Percentiles rank a stretch among this genome's conserved stretches.
phyloP scores from a whole-genome alignment of 2,797 vertebrate genomes.

The Diplodus puntazzo region DNA sequence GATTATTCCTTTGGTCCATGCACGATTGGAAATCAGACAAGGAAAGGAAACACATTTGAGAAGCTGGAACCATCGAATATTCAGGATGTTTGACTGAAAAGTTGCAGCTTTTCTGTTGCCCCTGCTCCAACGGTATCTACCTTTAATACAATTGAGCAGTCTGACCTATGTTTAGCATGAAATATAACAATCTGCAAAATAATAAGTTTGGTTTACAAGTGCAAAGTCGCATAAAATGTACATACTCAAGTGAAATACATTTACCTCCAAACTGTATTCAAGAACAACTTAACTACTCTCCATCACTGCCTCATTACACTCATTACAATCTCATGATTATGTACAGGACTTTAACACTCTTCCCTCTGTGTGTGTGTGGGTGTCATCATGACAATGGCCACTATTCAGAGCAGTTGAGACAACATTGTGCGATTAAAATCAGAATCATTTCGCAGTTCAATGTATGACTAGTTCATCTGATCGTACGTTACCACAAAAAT shows the following conservation, averaged over 20 bases:
- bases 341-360: background rate
- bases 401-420: background rate
- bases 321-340: background rate
- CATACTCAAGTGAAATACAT: background rate
- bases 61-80: background rate
- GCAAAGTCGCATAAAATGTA: background rate
- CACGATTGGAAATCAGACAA: background rate
- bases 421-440: background rate
- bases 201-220: background rate
- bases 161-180: background rate
- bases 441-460: background rate
- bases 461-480: background rate
- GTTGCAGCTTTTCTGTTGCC: background rate
- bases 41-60: background rate
- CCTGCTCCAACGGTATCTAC: background rate
- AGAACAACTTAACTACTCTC: background rate
- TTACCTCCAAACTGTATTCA: background rate
- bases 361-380: background rate
- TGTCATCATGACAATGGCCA: conserved; percentile 22
- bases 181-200: background rate
- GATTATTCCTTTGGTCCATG: background rate
- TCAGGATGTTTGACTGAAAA: background rate
- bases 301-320: background rate
- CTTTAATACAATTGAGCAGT: background rate
- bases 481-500: background rate